phyloP scores from a whole-genome alignment of 2,113 vertebrate species.

The Orycteropus afer region DNA sequence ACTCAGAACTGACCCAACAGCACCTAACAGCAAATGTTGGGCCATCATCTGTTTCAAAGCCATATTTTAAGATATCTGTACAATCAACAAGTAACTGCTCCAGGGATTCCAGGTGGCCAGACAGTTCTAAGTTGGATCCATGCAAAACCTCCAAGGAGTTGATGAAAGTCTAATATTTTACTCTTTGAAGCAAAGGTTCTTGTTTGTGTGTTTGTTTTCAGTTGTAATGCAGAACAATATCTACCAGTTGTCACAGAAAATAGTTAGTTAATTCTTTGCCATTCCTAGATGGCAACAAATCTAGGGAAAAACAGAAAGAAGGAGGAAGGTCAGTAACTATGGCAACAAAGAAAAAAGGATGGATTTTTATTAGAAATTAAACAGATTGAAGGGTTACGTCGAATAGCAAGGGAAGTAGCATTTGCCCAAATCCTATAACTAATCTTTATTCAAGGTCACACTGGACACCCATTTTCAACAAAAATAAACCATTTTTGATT shows the following conservation, averaged over 20 bases:
- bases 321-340: neutral
- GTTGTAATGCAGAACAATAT: conserved; percentile 84
- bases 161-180: conserved; percentile 87
- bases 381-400: neutral
- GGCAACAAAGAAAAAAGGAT: neutral
- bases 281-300: conserved; percentile 82
- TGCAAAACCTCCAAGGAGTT: conserved; percentile 85
- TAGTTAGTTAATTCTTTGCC: conserved; percentile 75
- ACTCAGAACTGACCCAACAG: too few species aligned
- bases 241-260: conserved; percentile 83
- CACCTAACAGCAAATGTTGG: too few species aligned
- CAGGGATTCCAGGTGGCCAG: conserved; percentile 81
- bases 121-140: conserved; percentile 84
- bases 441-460: neutral
- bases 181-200: conserved; percentile 79
- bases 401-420: neutral
- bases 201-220: conserved; percentile 38
- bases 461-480: neutral
- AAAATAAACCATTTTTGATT: neutral
- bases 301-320: conserved; percentile 55
- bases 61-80: conserved; percentile 85
- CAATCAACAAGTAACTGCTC: conserved; percentile 86
- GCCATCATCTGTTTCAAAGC: conserved; percentile 87
- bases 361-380: neutral
- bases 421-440: neutral